A percentile compares a stretch with the other conserved stretches of the same genome.
These are phyloP conservation scores for Caenorhabditis brenneri DNA, from an alignment of 1,140 invertebrate species.

Conservation along the genomic window DNA sequence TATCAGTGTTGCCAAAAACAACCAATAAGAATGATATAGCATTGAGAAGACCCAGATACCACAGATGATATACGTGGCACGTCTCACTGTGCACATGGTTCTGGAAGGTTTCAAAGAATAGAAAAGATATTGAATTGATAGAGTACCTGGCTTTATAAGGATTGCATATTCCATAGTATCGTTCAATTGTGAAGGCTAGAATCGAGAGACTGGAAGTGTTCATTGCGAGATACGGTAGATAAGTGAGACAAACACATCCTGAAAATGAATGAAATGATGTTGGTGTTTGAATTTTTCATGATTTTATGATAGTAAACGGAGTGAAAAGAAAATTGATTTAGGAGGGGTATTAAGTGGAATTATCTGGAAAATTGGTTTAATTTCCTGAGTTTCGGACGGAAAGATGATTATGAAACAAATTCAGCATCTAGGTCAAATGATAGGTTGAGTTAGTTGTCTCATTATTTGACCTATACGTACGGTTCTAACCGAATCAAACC, in stretches of 20 bases:
- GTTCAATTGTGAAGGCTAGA: constrained; percentile 78
- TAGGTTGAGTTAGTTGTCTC: too few relatives aligned
- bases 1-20: constrained; percentile 69
- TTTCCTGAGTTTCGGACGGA: too few relatives aligned
- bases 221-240: constrained; percentile 78
- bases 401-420: too few relatives aligned
- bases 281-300: not conserved
- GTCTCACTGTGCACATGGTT: constrained; percentile 71
- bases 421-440: too few relatives aligned
- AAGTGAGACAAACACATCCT: constrained; percentile 77
- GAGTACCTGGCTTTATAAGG: constrained; percentile 74
- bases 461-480: too few relatives aligned
- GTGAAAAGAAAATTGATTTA: not conserved
- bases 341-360: too few relatives aligned
- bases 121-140: too few relatives aligned
- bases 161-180: constrained; percentile 76
- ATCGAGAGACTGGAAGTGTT: constrained; percentile 78
- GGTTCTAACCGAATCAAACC: too few relatives aligned
- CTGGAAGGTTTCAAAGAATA: too few relatives aligned
- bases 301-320: not conserved
- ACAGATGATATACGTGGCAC: constrained; percentile 68
- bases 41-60: constrained; percentile 70
- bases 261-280: not conserved
- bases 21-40: constrained; percentile 70
- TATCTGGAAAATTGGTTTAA: too few relatives aligned